phyloP scores from a whole-genome alignment of 2,888 invertebrate species.

The Cheilosia vulpina region DNA sequence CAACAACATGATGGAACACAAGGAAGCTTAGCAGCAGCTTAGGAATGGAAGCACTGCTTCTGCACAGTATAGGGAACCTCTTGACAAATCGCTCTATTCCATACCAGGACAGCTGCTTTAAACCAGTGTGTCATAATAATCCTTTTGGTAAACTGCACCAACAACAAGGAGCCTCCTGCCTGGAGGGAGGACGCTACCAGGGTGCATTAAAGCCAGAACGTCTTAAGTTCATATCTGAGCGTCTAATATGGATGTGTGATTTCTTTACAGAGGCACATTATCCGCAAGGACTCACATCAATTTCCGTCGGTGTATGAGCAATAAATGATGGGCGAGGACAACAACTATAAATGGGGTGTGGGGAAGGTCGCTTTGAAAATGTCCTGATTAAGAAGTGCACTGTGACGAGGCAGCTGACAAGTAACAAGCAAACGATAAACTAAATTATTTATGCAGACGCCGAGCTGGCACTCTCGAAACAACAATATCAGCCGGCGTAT shows the following conservation, averaged over 20 bases:
- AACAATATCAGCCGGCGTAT: too few species aligned
- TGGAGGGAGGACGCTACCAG: conserved; percentile 52
- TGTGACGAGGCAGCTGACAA: too few species aligned
- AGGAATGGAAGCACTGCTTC: background rate
- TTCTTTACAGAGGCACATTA: conserved; percentile 21
- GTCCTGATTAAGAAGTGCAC: too few species aligned
- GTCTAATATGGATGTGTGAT: conserved; percentile 43
- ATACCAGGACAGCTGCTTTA: conserved; percentile 68
- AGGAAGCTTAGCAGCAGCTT: conserved; percentile 49
- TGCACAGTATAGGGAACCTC: conserved; percentile 52
- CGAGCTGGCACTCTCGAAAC: too few species aligned
- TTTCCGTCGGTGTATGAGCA: conserved; percentile 26
- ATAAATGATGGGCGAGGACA: conserved; percentile 17
- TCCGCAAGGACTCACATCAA: conserved; percentile 25
- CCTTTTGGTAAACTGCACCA: conserved; percentile 67
- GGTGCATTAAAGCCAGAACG: conserved; percentile 69
- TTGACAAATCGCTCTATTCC: conserved; percentile 72
- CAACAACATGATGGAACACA: conserved; percentile 59
- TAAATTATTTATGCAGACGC: too few species aligned
- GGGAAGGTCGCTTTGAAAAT: too few species aligned
- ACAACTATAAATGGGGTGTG: background rate
- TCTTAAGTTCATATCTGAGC: conserved; percentile 71
- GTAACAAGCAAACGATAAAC: too few species aligned
- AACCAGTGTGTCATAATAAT: conserved; percentile 67
- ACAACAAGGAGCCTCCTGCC: conserved; percentile 37